Evolutionary conservation across 2,888 invertebrate genomes (phyloP).

Genomic region (Dermolepida albohirtum): DNA sequence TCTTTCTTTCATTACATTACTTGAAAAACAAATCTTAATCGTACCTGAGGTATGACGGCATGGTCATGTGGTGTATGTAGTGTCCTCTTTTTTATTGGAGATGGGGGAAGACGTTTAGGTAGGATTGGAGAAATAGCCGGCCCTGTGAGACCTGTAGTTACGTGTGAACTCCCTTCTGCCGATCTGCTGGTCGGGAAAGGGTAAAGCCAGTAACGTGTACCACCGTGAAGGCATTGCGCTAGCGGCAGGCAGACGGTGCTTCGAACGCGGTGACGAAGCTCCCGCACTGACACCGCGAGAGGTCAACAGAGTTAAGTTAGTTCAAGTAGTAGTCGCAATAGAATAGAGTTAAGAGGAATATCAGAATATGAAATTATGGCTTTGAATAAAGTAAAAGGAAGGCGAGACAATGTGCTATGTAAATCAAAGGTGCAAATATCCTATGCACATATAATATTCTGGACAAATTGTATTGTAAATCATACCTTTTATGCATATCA

Average conservation of each 20-base stretch:
- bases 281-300: constrained; percentile 58
- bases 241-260: constrained; percentile 66
- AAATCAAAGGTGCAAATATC: no score
- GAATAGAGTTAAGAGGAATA: background rate
- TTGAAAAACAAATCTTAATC: constrained; percentile 29
- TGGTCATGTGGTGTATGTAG: constrained; percentile 28
- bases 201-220: constrained; percentile 91
- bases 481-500: no score
- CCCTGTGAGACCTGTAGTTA: constrained; percentile 76
- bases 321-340: constrained; percentile 36
- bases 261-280: constrained; percentile 65
- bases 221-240: constrained; percentile 82
- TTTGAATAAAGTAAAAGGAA: background rate
- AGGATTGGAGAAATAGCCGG: constrained; percentile 91
- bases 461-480: no score
- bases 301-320: constrained; percentile 38
- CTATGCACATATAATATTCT: no score
- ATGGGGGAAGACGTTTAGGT: constrained; percentile 66
- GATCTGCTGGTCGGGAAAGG: constrained; percentile 93
- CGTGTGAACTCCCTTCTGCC: constrained; percentile 86
- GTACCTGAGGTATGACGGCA: constrained; percentile 46
- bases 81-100: constrained; percentile 27
- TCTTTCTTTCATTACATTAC: constrained; percentile 1
- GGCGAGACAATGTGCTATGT: no score
- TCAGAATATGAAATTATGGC: background rate